phyloP scores from a whole-genome alignment of 2,797 vertebrate species.

The Hemitrygon akajei region DNA sequence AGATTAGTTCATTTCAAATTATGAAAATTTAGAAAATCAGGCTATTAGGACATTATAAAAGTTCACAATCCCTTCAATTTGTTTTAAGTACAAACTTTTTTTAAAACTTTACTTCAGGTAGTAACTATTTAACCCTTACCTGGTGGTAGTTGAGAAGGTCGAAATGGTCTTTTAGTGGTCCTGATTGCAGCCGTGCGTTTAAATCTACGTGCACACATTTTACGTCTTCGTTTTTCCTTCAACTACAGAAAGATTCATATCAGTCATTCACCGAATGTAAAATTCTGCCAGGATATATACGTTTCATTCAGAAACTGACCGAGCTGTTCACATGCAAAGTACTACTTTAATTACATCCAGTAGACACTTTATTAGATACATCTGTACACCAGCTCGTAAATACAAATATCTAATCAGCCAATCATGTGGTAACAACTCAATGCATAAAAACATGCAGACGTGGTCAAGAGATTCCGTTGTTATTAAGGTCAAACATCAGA shows the following conservation, averaged over 20 bases:
- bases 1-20: background rate
- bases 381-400: too few species aligned
- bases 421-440: too few species aligned
- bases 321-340: background rate
- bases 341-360: background rate
- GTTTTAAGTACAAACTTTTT: background rate
- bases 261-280: background rate
- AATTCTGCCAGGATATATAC: background rate
- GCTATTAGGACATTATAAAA: background rate
- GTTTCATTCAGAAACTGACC: background rate
- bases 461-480: too few species aligned
- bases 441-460: too few species aligned
- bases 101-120: background rate
- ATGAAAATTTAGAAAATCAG: background rate
- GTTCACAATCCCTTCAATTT: background rate
- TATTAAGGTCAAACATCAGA: too few species aligned
- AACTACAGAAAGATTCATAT: slow-evolving; percentile 47
- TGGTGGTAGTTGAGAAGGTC: slow-evolving; percentile 43
- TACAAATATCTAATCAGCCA: too few species aligned
- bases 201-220: slow-evolving; percentile 55
- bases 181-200: slow-evolving; percentile 46
- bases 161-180: slow-evolving; percentile 41
- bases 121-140: slow-evolving; percentile 47
- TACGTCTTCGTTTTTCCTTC: slow-evolving; percentile 62
- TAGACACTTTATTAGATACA: background rate